Evolutionary conservation across 2,888 invertebrate genomes (phyloP).

Genomic region (Invenusta paracnida): DNA sequence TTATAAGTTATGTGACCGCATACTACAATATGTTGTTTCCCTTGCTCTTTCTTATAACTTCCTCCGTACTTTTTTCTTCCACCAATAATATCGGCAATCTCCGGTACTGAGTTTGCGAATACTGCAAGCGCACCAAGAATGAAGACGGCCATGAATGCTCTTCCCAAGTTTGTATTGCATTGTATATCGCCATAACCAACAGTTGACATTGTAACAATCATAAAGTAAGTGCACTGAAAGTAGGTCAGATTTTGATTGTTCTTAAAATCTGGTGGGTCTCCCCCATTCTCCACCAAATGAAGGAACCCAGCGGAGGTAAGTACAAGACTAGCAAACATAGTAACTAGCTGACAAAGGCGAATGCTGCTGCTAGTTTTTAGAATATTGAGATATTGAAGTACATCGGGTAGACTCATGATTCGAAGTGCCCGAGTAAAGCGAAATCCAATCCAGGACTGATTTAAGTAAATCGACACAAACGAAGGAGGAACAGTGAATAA

Average conservation of each 20-base stretch:
- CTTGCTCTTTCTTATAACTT: conserved; percentile 98
- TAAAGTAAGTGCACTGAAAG: conserved; percentile 99
- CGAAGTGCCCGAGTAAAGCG: conserved; percentile 98
- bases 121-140: conserved; percentile 99
- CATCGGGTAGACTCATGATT: conserved; percentile 99
- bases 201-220: conserved; percentile 99
- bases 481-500: conserved; percentile 99
- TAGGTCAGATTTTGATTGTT: conserved; percentile 69
- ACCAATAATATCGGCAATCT: conserved; percentile 99
- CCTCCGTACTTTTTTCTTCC: conserved; percentile 99
- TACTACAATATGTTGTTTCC: conserved; percentile 99
- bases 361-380: conserved; percentile 99
- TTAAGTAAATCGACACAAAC: conserved; percentile 99
- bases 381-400: conserved; percentile 99
- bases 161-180: conserved; percentile 93
- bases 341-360: conserved; percentile 97
- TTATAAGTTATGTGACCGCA: conserved; percentile 99
- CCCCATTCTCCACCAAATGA: conserved; percentile 99
- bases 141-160: conserved; percentile 99
- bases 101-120: conserved; percentile 99
- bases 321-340: conserved; percentile 99
- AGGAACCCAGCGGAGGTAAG: conserved; percentile 98
- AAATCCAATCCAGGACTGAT: conserved; percentile 99
- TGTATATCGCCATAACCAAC: conserved; percentile 99
- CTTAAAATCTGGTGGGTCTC: conserved; percentile 82